A percentile compares a stretch with the other conserved stretches of the same genome.
Conservation (phyloP, 2,888 invertebrate species). For the Biston stratarius region DNA sequence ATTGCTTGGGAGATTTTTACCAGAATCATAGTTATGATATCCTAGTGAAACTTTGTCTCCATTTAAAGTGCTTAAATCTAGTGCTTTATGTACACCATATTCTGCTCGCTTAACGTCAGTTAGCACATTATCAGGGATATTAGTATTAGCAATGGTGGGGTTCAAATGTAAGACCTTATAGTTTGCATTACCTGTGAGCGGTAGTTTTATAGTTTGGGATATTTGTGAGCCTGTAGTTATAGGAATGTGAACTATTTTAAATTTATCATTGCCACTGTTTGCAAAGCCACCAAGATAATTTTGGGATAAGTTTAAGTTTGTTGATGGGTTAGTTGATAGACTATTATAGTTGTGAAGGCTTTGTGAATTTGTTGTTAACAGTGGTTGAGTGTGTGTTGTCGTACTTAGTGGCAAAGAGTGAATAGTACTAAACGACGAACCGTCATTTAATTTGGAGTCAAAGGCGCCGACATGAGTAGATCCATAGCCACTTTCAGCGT, state of each 20-base stretch:
- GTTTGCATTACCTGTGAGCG: neutral
- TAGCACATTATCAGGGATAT: neutral
- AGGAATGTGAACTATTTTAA: constrained; percentile 6
- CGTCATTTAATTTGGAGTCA: neutral
- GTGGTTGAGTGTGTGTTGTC: neutral
- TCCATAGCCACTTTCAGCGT: constrained; percentile 1
- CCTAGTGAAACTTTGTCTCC: neutral
- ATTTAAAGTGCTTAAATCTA: neutral
- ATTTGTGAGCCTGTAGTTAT: neutral
- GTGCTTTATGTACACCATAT: neutral
- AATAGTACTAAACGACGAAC: neutral
- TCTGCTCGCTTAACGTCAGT: neutral
- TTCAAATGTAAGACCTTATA: neutral
- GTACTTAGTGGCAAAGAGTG: neutral
- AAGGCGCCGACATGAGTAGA: neutral
- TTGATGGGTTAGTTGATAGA: neutral
- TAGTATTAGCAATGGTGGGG: neutral
- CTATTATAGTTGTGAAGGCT: neutral
- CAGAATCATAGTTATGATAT: neutral
- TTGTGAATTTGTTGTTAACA: neutral
- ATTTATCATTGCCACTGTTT: neutral
- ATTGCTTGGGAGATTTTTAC: neutral
- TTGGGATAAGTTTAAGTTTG: neutral
- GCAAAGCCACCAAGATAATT: neutral
- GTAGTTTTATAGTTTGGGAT: neutral